A percentile compares a stretch with the other conserved stretches of the same genome.
Evolutionary conservation across 1,140 invertebrate genomes (phyloP).

Genomic region (Scylla paramamosain): DNA sequence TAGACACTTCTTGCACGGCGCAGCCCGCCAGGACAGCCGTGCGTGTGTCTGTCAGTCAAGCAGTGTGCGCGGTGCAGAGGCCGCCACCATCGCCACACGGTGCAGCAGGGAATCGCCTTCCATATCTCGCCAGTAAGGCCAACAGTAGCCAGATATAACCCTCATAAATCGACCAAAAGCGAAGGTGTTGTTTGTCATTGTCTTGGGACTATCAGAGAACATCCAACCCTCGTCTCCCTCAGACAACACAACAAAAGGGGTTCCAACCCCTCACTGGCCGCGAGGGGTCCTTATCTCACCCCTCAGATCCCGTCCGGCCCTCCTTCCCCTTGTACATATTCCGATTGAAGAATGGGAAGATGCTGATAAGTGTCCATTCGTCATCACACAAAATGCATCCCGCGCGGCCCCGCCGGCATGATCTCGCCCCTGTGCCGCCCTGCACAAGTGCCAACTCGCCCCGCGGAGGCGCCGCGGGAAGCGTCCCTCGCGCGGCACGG

Average conservation of each 20-base stretch:
- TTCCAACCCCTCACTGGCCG: slow-evolving; percentile 73
- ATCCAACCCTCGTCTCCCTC: slow-evolving; percentile 67
- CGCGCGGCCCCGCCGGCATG: neutral
- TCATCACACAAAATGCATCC: slow-evolving; percentile 63
- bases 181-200: slow-evolving; percentile 67
- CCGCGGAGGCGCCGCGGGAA: slow-evolving; percentile 12
- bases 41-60: neutral
- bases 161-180: slow-evolving; percentile 59
- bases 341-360: slow-evolving; percentile 76
- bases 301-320: slow-evolving; percentile 74
- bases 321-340: slow-evolving; percentile 76
- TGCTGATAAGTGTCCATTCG: slow-evolving; percentile 75
- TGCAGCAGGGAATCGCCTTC: slow-evolving; percentile 35
- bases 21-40: neutral
- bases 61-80: neutral
- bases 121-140: slow-evolving; percentile 29
- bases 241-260: slow-evolving; percentile 76
- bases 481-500: neutral
- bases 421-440: neutral
- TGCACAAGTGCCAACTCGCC: slow-evolving; percentile 33
- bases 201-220: slow-evolving; percentile 62
- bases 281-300: slow-evolving; percentile 75
- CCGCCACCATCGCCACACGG: neutral
- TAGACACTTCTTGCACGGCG: neutral
- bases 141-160: slow-evolving; percentile 50